Evolutionary conservation across 2,888 invertebrate genomes (phyloP).

Genomic region (Dasypolia templi): DNA sequence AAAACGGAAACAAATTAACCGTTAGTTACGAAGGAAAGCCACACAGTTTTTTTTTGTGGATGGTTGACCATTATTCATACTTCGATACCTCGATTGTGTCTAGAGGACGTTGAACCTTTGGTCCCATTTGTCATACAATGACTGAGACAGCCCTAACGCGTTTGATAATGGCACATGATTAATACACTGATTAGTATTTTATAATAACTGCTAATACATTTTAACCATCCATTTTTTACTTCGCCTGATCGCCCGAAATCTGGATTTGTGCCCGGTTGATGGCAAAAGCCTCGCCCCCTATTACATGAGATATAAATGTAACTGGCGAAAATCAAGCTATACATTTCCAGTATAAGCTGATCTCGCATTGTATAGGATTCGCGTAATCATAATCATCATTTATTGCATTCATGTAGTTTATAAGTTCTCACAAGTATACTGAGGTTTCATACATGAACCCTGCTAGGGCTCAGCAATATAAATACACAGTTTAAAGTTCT

Average conservation of each 20-base stretch:
- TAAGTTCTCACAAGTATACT: no score
- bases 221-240: neutral
- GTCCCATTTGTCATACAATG: slow-evolving; percentile 4
- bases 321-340: neutral
- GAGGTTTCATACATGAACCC: no score
- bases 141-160: neutral
- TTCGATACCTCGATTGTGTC: neutral
- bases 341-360: no score
- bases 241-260: neutral
- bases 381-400: no score
- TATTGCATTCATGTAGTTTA: no score
- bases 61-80: neutral
- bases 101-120: neutral
- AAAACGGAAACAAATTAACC: no score
- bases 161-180: slow-evolving; percentile 5
- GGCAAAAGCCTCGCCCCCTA: neutral
- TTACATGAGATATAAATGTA: neutral
- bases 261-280: no score
- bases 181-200: neutral
- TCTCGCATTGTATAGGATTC: no score
- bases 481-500: no score
- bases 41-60: neutral
- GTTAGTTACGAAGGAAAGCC: neutral
- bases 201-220: neutral
- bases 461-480: no score